A percentile compares a stretch with the other conserved stretches of the same genome.
Conservation (phyloP, 2,113 vertebrate genomes). For the Gorilla gorilla region DNA sequence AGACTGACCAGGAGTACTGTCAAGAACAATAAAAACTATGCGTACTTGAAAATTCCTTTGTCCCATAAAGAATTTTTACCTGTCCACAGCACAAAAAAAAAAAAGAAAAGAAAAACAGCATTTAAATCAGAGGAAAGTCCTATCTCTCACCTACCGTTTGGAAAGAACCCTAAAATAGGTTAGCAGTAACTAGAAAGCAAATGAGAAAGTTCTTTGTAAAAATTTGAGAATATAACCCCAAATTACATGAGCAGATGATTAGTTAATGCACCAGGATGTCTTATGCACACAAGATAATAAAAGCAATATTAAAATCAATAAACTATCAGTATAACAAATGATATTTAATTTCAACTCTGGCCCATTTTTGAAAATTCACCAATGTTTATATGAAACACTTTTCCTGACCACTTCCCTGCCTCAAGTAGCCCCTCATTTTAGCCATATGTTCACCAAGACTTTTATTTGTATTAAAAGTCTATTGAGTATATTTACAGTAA, state of each 20-base stretch:
- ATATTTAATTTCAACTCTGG: not conserved
- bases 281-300: not conserved
- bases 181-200: not conserved
- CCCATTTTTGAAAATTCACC: not conserved
- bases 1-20: not conserved
- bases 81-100: not conserved
- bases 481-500: not conserved
- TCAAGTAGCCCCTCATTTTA: not conserved
- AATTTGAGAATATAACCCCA: not conserved
- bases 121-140: not conserved
- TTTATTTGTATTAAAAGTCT: not conserved
- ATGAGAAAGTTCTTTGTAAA: not conserved
- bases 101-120: not conserved
- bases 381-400: not conserved
- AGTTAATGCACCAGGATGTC: not conserved
- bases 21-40: not conserved
- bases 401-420: not conserved
- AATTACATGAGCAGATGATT: not conserved
- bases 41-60: not conserved
- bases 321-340: not conserved
- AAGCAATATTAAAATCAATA: conserved; percentile 6
- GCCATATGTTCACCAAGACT: not conserved
- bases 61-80: not conserved
- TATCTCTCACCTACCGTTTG: not conserved
- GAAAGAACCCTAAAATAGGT: not conserved